A percentile compares a stretch with the other conserved stretches of the same genome.
Conservation (phyloP, 2,113 vertebrate species). For the Syrrhaptes paradoxus region DNA sequence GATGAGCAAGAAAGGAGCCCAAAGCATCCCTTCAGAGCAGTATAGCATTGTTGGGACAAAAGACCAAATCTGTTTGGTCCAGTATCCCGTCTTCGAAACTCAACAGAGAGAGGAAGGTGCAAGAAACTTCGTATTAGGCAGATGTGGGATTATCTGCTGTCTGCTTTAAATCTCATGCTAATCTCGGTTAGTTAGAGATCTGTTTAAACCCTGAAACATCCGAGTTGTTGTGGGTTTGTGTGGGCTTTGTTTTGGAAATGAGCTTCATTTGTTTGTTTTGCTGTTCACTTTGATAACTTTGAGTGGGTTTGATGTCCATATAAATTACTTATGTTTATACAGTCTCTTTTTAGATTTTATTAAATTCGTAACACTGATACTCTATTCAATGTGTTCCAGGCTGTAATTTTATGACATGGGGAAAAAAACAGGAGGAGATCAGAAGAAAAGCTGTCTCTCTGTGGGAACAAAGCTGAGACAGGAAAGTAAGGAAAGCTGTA, state of each 20-base stretch:
- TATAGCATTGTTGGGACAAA: background rate
- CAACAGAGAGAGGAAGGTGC: background rate
- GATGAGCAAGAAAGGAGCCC: background rate
- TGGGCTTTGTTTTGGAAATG: background rate
- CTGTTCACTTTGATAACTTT: slow-evolving; percentile 3
- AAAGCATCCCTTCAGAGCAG: background rate
- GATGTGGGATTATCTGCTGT: background rate
- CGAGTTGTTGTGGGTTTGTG: background rate
- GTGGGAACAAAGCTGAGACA: background rate
- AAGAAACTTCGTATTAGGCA: background rate
- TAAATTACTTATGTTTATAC: background rate
- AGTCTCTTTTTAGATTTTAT: background rate
- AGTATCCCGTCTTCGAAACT: background rate
- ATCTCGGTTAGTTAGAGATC: background rate
- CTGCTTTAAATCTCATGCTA: background rate
- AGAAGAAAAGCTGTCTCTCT: background rate
- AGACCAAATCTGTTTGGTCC: background rate
- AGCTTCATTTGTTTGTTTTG: background rate
- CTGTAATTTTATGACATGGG: background rate
- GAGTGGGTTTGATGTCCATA: background rate
- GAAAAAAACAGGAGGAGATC: background rate
- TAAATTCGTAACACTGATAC: background rate
- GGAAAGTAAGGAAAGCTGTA: background rate
- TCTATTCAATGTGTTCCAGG: background rate
- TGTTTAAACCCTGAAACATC: slow-evolving; percentile 9